Evolutionary conservation across 1,140 invertebrate genomes (phyloP).

Genomic region (Drepana arcuata): DNA sequence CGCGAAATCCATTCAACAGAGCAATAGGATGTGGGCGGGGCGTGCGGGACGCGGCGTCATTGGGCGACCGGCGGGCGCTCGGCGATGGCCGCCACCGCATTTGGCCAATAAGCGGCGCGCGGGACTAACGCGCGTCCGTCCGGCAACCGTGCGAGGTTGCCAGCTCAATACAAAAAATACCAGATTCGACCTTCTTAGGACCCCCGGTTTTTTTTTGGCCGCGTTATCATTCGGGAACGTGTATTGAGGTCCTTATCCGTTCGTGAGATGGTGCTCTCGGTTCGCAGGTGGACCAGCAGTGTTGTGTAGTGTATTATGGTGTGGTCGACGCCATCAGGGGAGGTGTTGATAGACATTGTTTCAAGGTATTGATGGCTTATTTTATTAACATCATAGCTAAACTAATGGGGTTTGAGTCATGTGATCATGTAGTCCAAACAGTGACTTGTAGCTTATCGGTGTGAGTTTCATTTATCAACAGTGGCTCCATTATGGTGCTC

Average conservation of each 20-base stretch:
- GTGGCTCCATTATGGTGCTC: too few species aligned
- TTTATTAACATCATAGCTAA: constrained; percentile 11
- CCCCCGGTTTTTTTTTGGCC: constrained; percentile 65
- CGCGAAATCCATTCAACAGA: constrained; percentile 52
- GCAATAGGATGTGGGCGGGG: constrained; percentile 59
- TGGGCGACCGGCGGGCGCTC: constrained; percentile 43
- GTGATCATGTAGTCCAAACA: constrained; percentile 25
- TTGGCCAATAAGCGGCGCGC: constrained; percentile 62
- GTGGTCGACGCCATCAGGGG: constrained; percentile 60
- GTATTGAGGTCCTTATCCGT: constrained; percentile 49
- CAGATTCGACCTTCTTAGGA: constrained; percentile 69
- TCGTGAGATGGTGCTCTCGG: constrained; percentile 45
- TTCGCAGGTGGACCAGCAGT: constrained; percentile 44
- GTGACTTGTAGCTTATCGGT: too few species aligned
- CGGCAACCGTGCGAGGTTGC: constrained; percentile 59
- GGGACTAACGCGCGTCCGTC: constrained; percentile 63
- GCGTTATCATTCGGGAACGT: constrained; percentile 65
- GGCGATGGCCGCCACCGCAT: constrained; percentile 61
- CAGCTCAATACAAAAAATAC: constrained; percentile 64
- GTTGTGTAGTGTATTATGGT: constrained; percentile 65
- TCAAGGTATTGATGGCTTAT: constrained; percentile 46
- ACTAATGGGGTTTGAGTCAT: constrained; percentile 24
- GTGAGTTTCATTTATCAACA: too few species aligned
- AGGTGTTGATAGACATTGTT: constrained; percentile 61
- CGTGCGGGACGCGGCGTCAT: constrained; percentile 60